Base-by-base conservation (phyloP, 2,888 invertebrate species). In the Biston stratarius region DNA sequence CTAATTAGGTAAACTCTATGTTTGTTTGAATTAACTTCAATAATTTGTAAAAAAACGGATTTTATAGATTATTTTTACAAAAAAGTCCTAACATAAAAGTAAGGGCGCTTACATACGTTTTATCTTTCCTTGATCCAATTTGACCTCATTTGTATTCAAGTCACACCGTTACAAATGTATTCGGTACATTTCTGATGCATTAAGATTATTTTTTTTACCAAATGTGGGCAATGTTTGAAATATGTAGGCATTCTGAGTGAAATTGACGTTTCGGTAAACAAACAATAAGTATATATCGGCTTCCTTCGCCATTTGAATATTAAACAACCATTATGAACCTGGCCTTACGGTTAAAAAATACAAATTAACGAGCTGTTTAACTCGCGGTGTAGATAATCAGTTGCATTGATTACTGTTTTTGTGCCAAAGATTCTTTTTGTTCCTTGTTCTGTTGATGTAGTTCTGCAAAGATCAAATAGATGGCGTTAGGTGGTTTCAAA, bases 131-230 rank as follows among this genome's bases (percentile, higher is more conserved):
- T 83, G 87, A 88, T 92, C 90, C 90, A 91, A 90, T 92, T 90
- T 87, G 84, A 85, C 82, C 87, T 89, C 87, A 92, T 92, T 92
- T 83, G 86, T 91, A 92, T 92, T 92, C 92, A 87, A 87, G 86
- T 86, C 90, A 86, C 85, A 79, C 81, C 77, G 80, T 72, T 79
- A 81, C 80, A 81, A 87, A 84, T 87, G 86, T 85, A 88, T 88
- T 86, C 85, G 77, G 85, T 88, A 85, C 83, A 89, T 91, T 91
- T 87, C 81, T 84, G 83, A 91, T 91, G 89, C 88, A 90, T 90
- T 89, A 87, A 83, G 83, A 81, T 84, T 87, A 85, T 83, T 38
- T 83, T 38, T 82, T 76, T 77, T 71, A 76, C 74, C 73, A 67
- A 77, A 75, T 64, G 72, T 72, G 69, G 67, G 68, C 72, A 72